Conservation (phyloP, 2,888 invertebrate species). For the Carterocephalus palaemon region DNA sequence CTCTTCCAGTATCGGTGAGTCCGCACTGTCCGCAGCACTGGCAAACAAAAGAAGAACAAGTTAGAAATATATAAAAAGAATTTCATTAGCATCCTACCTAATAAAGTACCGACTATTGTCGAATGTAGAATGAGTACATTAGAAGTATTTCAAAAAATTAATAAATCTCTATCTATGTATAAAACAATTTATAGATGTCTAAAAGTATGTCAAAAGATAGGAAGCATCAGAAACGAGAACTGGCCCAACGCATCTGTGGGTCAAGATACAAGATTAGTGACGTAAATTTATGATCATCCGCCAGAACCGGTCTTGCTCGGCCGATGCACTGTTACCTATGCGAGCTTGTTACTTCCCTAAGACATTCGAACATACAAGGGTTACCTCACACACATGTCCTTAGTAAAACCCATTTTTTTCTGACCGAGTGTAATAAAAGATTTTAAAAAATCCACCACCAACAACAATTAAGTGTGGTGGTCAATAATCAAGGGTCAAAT, state of each 20-base stretch:
- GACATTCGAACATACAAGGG: background rate
- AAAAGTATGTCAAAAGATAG: background rate
- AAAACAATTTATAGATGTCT: too few species aligned
- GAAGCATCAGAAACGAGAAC: slow-evolving; percentile 46
- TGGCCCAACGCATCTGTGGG: slow-evolving; percentile 65
- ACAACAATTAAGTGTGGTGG: too few species aligned
- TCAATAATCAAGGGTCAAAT: too few species aligned
- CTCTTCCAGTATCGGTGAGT: slow-evolving; percentile 88
- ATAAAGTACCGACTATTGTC: too few species aligned
- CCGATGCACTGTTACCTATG: slow-evolving; percentile 50
- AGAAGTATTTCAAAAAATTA: too few species aligned
- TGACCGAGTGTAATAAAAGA: too few species aligned
- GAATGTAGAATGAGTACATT: too few species aligned
- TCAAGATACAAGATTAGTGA: slow-evolving; percentile 72
- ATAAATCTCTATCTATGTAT: too few species aligned
- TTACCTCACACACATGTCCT: too few species aligned
- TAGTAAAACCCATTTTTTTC: too few species aligned
- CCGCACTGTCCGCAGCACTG: slow-evolving; percentile 80
- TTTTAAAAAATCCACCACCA: too few species aligned
- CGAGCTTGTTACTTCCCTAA: slow-evolving; percentile 22
- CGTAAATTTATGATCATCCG: slow-evolving; percentile 55
- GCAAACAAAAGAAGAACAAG: too few species aligned
- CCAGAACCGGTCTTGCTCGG: slow-evolving; percentile 61
- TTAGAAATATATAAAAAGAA: background rate
- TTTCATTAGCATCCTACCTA: background rate